Conservation (phyloP, 2,797 vertebrate genomes). For the Vultur gryphus region DNA sequence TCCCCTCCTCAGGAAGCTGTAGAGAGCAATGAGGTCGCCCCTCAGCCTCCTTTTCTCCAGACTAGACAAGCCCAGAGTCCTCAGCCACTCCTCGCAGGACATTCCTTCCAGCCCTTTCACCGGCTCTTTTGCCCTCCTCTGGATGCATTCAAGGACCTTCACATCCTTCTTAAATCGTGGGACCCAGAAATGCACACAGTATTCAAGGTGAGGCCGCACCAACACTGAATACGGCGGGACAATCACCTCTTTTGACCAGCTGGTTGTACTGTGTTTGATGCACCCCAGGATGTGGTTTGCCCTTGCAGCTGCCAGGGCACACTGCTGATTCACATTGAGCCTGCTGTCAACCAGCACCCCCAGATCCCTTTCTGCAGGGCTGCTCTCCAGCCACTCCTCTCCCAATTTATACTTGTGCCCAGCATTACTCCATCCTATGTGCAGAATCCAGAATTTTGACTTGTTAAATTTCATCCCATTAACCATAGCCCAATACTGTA, state of each 20-base stretch:
- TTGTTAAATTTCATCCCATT: background rate
- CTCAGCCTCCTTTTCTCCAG: background rate
- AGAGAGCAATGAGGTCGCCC: background rate
- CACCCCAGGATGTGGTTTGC: background rate
- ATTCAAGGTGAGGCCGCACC: background rate
- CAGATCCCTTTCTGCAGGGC: background rate
- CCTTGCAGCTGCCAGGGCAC: background rate
- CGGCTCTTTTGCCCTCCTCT: background rate
- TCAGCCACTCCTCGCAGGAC: background rate
- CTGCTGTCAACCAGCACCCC: background rate
- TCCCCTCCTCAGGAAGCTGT: background rate
- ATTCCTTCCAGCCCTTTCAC: background rate
- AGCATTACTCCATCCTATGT: background rate
- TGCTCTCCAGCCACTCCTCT: background rate
- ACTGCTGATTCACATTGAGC: background rate
- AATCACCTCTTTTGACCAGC: background rate
- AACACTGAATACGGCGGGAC: background rate
- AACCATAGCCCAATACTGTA: too few relatives aligned
- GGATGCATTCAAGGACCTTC: background rate
- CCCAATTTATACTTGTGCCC: background rate
- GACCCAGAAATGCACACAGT: background rate
- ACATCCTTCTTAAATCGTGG: background rate
- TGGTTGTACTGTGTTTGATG: too few relatives aligned
- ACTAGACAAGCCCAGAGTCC: background rate
- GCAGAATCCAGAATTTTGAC: background rate